Conservation (phyloP, 2,888 invertebrate genomes). For the Phanerotoma sp. region DNA sequence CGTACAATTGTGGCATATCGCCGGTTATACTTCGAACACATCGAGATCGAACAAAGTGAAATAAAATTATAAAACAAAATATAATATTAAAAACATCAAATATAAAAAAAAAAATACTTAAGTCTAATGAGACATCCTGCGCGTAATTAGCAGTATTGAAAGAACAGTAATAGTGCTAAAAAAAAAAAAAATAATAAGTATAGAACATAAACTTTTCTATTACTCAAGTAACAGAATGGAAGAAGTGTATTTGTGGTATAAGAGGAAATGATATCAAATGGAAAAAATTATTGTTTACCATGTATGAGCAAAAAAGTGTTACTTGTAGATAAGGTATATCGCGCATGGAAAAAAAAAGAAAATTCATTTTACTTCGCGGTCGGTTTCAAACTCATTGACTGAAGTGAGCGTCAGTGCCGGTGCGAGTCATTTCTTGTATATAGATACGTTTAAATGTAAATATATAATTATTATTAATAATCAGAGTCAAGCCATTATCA, state of each 20-base stretch:
- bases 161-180: constrained; percentile 17
- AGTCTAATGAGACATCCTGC: constrained; percentile 36
- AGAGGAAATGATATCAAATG: constrained; percentile 44
- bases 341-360: constrained; percentile 39
- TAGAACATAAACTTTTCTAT: too few species aligned
- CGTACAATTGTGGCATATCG: constrained; percentile 31
- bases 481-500: constrained; percentile 54
- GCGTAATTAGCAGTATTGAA: background rate
- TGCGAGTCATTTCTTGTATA: constrained; percentile 57
- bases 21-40: constrained; percentile 26
- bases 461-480: constrained; percentile 45
- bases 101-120: constrained; percentile 38
- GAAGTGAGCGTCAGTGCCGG: constrained; percentile 50
- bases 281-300: too few species aligned
- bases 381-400: constrained; percentile 47
- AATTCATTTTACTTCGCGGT: constrained; percentile 45
- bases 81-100: constrained; percentile 18
- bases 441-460: constrained; percentile 56
- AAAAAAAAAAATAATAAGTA: constrained; percentile 13
- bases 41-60: constrained; percentile 6
- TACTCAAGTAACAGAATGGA: constrained; percentile 17
- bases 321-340: constrained; percentile 54
- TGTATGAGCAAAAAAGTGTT: constrained; percentile 42
- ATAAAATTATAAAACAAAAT: constrained; percentile 26
- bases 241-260: constrained; percentile 42